phyloP scores from a whole-genome alignment of 2,888 invertebrate genomes.

The Cheilosia pagana region DNA sequence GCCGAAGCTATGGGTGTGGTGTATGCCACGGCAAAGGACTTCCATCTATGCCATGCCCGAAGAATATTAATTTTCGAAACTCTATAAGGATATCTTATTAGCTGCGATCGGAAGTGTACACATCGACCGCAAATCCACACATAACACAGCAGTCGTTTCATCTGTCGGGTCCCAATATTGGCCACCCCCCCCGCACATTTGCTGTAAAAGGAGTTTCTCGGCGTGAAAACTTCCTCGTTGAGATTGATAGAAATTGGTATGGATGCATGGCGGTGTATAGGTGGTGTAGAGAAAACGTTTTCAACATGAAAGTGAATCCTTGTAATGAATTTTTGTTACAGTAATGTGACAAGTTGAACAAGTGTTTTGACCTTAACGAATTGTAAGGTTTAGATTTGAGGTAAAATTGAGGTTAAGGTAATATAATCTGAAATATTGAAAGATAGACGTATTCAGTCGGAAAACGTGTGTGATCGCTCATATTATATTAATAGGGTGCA shows the following conservation, averaged over 20 bases:
- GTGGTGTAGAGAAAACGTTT: too few species aligned
- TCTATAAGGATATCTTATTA: constrained; percentile 68
- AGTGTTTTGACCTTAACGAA: too few species aligned
- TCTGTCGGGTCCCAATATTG: not conserved
- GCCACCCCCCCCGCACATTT: not conserved
- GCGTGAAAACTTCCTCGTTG: not conserved
- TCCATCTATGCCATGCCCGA: constrained; percentile 38
- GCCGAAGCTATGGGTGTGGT: constrained; percentile 5
- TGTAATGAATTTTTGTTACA: too few species aligned
- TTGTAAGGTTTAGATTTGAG: too few species aligned
- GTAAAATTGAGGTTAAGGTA: too few species aligned
- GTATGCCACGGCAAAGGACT: not conserved
- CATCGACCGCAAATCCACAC: constrained; percentile 61
- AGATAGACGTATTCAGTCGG: too few species aligned
- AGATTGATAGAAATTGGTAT: not conserved
- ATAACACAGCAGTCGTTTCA: constrained; percentile 1
- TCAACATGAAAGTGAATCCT: too few species aligned
- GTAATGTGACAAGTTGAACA: too few species aligned
- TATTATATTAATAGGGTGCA: too few species aligned
- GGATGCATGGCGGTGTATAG: not conserved
- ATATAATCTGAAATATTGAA: too few species aligned
- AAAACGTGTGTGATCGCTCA: too few species aligned
- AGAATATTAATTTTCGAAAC: constrained; percentile 71
- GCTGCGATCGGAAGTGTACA: constrained; percentile 68
- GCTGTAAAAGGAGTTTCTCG: not conserved